Percentiles rank a stretch among this genome's conserved stretches.
Conservation (phyloP, 2,888 invertebrate genomes). For the Allacma fusca region DNA sequence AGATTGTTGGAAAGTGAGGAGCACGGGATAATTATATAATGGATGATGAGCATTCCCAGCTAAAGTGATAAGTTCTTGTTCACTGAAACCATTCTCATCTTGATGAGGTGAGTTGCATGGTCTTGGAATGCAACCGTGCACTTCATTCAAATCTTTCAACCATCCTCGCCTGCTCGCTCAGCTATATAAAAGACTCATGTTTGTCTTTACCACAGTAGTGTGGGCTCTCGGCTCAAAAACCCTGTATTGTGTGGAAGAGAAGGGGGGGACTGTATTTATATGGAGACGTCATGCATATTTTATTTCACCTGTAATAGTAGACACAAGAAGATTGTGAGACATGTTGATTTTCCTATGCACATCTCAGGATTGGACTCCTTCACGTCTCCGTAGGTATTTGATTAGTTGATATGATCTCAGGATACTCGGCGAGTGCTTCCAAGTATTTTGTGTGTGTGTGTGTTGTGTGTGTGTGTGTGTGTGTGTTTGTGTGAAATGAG, state of each 20-base stretch:
- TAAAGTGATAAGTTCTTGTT: constrained; percentile 25
- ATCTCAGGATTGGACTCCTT: background rate
- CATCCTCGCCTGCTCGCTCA: background rate
- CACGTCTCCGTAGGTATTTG: background rate
- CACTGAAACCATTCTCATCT: constrained; percentile 1
- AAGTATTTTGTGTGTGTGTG: background rate
- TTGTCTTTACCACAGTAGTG: background rate
- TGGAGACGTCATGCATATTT: too few species aligned
- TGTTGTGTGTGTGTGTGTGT: background rate
- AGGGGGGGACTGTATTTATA: too few species aligned
- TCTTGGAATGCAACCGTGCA: constrained; percentile 9
- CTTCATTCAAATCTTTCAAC: background rate
- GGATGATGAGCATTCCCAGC: constrained; percentile 9
- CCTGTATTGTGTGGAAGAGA: too few species aligned
- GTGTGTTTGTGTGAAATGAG: background rate
- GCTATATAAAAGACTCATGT: background rate
- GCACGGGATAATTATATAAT: constrained; percentile 9
- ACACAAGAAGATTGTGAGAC: background rate
- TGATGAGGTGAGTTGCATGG: constrained; percentile 13
- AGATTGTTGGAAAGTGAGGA: background rate
- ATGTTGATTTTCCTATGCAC: background rate
- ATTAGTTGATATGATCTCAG: background rate
- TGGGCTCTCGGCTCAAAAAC: background rate
- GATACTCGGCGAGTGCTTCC: background rate
- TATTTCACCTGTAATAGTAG: too few species aligned